These are phyloP conservation scores for Nannoperca obscura DNA, from an alignment of 2,797 vertebrate species.

Conservation along the genomic window DNA sequence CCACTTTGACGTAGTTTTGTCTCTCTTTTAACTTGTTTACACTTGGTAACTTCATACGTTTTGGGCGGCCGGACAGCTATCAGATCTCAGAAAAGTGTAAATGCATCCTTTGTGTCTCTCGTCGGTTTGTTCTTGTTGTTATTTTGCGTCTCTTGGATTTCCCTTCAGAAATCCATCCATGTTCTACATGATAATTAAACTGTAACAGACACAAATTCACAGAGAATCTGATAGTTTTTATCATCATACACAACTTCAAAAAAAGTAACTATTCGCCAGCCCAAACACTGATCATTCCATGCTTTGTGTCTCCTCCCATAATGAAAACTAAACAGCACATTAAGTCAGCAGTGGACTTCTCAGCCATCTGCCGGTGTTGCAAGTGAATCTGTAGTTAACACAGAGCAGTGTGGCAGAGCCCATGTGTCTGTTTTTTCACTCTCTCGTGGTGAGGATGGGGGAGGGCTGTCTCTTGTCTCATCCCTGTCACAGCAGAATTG, in stretches of 20 bases:
- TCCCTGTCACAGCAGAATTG: slow-evolving; percentile 70
- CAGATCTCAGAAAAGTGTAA: not conserved
- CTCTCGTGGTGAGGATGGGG: slow-evolving; percentile 55
- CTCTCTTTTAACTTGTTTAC: not conserved
- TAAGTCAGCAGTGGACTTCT: slow-evolving; percentile 59
- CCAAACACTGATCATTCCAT: slow-evolving; percentile 56
- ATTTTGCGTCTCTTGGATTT: not conserved
- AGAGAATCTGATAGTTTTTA: not conserved
- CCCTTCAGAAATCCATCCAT: not conserved
- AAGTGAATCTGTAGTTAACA: slow-evolving; percentile 63
- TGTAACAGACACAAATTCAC: slow-evolving; percentile 3
- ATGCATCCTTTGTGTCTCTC: not conserved
- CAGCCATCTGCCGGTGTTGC: slow-evolving; percentile 66
- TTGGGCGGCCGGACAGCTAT: too few relatives aligned
- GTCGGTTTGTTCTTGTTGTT: fast-evolving
- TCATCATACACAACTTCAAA: slow-evolving; percentile 14
- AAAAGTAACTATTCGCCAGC: slow-evolving; percentile 31
- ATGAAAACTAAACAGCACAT: slow-evolving; percentile 76
- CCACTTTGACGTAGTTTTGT: not conserved
- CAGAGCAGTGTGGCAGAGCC: slow-evolving; percentile 45
- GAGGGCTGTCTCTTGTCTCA: slow-evolving; percentile 64
- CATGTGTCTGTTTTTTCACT: slow-evolving; percentile 50
- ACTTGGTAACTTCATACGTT: not conserved
- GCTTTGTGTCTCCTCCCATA: slow-evolving; percentile 57
- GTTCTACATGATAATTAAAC: not conserved